A percentile compares a stretch with the other conserved stretches of the same genome.
Conservation (phyloP, 92 coral and sea anemone species). For the Parazoanthus swiftii region DNA sequence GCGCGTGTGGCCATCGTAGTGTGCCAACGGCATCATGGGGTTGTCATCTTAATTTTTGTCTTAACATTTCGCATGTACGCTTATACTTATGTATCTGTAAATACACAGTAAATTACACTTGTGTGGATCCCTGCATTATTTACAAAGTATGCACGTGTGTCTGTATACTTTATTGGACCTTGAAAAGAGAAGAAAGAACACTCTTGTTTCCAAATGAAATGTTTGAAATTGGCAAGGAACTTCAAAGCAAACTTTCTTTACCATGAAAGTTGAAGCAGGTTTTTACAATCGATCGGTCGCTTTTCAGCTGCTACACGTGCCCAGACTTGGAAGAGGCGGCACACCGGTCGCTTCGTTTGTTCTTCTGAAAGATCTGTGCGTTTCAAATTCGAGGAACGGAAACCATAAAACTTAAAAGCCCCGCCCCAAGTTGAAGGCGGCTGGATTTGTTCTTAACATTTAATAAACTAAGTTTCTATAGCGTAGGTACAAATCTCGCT, state of each 20-base stretch:
- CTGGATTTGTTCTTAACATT: not conserved
- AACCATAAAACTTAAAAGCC: conserved; percentile 7
- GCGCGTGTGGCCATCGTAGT: no score
- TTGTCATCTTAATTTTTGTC: not conserved
- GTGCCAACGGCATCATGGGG: no score
- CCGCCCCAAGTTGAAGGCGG: conserved; percentile 3
- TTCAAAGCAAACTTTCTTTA: not conserved
- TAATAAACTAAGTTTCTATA: not conserved
- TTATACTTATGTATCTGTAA: not conserved
- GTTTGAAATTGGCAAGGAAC: not conserved
- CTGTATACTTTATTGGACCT: not conserved
- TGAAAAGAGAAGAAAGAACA: not conserved
- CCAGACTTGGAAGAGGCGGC: not conserved
- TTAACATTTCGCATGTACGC: not conserved
- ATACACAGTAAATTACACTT: not conserved
- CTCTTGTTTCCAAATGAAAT: not conserved
- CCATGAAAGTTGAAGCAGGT: not conserved
- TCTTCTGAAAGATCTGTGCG: not conserved
- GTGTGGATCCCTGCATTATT: not conserved
- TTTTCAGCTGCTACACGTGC: conserved; percentile 10
- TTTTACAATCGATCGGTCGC: not conserved
- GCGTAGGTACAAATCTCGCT: not conserved
- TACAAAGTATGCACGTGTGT: not conserved
- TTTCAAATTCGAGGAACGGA: conserved; percentile 12
- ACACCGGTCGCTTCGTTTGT: not conserved